Evolutionary conservation across 2,888 invertebrate species (phyloP).

Genomic region (Dryobotodes eremita): DNA sequence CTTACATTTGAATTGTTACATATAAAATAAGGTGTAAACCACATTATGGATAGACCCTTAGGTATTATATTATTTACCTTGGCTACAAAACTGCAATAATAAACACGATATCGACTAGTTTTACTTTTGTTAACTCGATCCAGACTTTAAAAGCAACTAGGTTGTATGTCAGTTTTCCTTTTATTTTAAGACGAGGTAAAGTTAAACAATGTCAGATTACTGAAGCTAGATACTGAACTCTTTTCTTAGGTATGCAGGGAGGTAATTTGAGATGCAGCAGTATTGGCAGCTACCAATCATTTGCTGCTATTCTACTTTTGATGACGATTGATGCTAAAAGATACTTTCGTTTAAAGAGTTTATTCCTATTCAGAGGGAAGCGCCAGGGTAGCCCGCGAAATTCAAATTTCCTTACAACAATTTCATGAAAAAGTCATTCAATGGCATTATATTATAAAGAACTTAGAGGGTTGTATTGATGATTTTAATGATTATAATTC

Average conservation of each 20-base stretch:
- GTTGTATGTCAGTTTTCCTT: not conserved
- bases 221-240: not conserved
- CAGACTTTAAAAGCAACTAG: slow-evolving; percentile 23
- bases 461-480: too few species aligned
- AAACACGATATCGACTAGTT: slow-evolving; percentile 20
- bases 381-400: too few species aligned
- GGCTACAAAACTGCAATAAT: slow-evolving; percentile 33
- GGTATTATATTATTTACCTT: slow-evolving; percentile 42
- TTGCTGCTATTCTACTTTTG: too few species aligned
- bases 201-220: slow-evolving; percentile 18
- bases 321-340: too few species aligned
- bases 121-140: slow-evolving; percentile 1
- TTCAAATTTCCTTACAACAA: too few species aligned
- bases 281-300: too few species aligned
- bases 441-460: too few species aligned
- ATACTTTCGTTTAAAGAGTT: too few species aligned
- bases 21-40: not conserved
- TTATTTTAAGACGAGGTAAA: slow-evolving; percentile 9
- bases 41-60: slow-evolving; percentile 2
- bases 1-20: not conserved
- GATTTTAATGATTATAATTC: too few species aligned
- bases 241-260: not conserved
- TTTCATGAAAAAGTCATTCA: too few species aligned
- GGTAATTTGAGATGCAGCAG: not conserved
- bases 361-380: too few species aligned